Evolutionary conservation across 1,140 invertebrate genomes (phyloP).

Genomic region (Trichomalopsis sarcophagae): DNA sequence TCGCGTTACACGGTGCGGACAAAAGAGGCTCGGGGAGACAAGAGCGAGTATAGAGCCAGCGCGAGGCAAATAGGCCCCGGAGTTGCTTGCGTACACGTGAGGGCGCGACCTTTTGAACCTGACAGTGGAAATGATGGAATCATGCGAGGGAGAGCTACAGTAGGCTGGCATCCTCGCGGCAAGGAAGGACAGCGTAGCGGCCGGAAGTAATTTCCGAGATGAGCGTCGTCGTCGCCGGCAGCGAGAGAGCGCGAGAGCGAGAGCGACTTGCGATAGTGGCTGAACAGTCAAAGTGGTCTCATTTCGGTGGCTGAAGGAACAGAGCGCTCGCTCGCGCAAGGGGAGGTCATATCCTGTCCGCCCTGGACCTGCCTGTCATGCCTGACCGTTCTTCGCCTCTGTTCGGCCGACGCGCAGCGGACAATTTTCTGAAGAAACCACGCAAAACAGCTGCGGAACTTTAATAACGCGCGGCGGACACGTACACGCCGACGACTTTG

Average conservation of each 20-base stretch:
- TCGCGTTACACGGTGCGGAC: background rate
- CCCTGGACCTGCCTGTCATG: conserved; percentile 58
- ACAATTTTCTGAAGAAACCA: conserved; percentile 64
- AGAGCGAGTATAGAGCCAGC: background rate
- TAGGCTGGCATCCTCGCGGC: conserved; percentile 33
- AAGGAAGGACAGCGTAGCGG: conserved; percentile 45
- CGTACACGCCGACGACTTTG: background rate
- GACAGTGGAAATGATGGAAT: conserved; percentile 40
- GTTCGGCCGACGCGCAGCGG: conserved; percentile 40
- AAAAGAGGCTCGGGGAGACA: background rate
- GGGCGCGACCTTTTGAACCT: conserved; percentile 41
- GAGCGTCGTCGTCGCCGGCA: conserved; percentile 62
- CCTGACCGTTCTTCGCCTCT: conserved; percentile 51
- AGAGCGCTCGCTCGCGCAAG: conserved; percentile 25
- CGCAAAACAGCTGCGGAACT: conserved; percentile 49
- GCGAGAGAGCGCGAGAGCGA: background rate
- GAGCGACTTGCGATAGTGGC: conserved; percentile 70
- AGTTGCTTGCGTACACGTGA: conserved; percentile 5
- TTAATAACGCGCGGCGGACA: conserved; percentile 22
- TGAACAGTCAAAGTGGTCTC: conserved; percentile 75
- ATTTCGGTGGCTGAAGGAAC: conserved; percentile 68
- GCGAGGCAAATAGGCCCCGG: background rate
- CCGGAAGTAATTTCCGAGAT: conserved; percentile 75
- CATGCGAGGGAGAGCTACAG: conserved; percentile 24
- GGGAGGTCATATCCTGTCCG: conserved; percentile 74